A percentile compares a stretch with the other conserved stretches of the same genome.
These are phyloP conservation scores for Lycophotia porphyrea DNA, from an alignment of 2,888 invertebrate species.

Conservation along the genomic window DNA sequence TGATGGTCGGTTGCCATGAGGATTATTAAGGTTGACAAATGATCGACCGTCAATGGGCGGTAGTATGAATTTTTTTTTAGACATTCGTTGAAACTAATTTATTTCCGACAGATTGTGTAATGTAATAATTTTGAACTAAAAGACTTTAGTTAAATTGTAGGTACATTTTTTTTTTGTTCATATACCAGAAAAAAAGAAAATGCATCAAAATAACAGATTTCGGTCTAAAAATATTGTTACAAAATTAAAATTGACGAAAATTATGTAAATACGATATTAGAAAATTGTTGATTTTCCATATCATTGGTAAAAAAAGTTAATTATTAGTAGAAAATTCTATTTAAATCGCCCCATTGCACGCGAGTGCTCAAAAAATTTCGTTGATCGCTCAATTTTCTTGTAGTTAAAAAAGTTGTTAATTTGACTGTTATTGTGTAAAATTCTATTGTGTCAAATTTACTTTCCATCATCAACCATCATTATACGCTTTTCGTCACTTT, in stretches of 20 bases:
- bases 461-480: background rate
- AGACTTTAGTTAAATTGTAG: too few species aligned
- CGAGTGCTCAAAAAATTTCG: slow-evolving; percentile 15
- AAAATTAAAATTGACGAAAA: slow-evolving; percentile 7
- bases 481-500: background rate
- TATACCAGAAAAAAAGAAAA: too few species aligned
- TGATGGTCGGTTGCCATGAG: too few species aligned
- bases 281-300: slow-evolving; percentile 38
- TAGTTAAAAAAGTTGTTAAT: slow-evolving; percentile 20
- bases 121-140: too few species aligned
- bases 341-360: slow-evolving; percentile 16
- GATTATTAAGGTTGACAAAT: too few species aligned
- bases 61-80: too few species aligned
- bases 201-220: too few species aligned
- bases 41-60: too few species aligned
- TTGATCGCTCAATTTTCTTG: slow-evolving; percentile 46
- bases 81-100: background rate
- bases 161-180: too few species aligned
- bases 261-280: slow-evolving; percentile 18
- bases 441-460: slow-evolving; percentile 1
- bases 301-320: slow-evolving; percentile 18
- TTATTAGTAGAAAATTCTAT: slow-evolving; percentile 5
- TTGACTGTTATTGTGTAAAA: slow-evolving; percentile 9
- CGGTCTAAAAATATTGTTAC: background rate
- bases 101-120: background rate